Evolutionary conservation across 2,797 vertebrate species (phyloP), one percentile per base, ranked within the genome.

Genomic region (Naso thynnoides): DNA sequence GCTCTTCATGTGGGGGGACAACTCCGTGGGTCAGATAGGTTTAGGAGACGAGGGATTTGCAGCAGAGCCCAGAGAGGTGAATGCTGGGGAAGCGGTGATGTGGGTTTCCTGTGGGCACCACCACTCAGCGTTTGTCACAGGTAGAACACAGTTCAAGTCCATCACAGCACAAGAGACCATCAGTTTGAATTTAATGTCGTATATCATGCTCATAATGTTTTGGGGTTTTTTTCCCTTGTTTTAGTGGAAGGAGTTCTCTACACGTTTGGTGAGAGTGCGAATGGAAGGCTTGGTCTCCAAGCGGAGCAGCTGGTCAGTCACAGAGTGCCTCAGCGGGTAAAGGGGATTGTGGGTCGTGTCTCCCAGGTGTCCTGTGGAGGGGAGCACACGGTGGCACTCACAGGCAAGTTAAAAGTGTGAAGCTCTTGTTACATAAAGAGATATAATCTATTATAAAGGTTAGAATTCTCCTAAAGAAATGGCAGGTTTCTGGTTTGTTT

Each of bases 1-100:
- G 83, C 95, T 98, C 78, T 97, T 95, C 87, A 92, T 97, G 90
- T 97, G 96, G 96, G 97, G 97, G 56, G 96, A 98, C 85, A 98
- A 98, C 90, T 95, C 95, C 0, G 94, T 95, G 91, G 97, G 97
- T 68, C 96, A 98, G 78, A 94, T 98, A 70, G 96, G 96, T 74
- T 92, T 97, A 74, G 93, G 93, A 61, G 49, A 86, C 14, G 73
- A 93, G 80, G 54, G 57, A 54, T 94, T 72, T 81, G 84, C 92
- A 29, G 85, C 72, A 65, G 70, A 95, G 27, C 97, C 97, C 73
- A 92, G 87, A 80, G 92, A 95, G 90, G 89, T 98, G 71, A 85
- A 89, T 13, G 56, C 96, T 61, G 96, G 94, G 44, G 95, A 95
- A 69, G 87, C 93, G 0, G 82, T 97, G 74, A 88, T 86, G 2